Evolutionary conservation across 2,113 vertebrate genomes (phyloP).

Genomic region (Atlantisia rogersi): DNA sequence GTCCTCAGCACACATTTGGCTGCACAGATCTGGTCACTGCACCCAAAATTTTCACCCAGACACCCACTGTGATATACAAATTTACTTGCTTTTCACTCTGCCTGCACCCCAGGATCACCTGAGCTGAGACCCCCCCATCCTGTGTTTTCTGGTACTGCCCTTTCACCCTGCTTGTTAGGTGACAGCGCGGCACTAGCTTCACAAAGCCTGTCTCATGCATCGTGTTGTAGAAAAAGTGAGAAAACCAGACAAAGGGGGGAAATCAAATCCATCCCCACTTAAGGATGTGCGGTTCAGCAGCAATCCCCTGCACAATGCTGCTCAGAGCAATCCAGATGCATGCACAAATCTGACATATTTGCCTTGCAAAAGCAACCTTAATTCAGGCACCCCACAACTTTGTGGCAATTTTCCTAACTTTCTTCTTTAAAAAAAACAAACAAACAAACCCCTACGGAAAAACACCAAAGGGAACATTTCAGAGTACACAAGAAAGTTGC

Average conservation of each 20-base stretch:
- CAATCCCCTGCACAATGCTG: rapidly evolving
- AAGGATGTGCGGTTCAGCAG: neutral
- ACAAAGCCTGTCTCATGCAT: neutral
- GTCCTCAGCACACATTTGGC: neutral
- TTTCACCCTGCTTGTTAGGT: neutral
- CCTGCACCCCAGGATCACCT: neutral
- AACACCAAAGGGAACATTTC: neutral
- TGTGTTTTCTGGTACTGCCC: neutral
- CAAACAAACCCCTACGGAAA: too few species aligned
- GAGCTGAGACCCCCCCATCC: neutral
- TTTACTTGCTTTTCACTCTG: neutral
- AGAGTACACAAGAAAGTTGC: neutral
- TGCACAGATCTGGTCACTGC: neutral
- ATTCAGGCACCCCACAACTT: neutral
- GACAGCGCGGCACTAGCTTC: neutral
- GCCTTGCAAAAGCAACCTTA: neutral
- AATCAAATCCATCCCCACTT: neutral
- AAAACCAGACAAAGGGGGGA: neutral
- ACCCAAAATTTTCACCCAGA: neutral
- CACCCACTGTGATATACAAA: neutral
- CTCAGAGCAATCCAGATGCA: neutral
- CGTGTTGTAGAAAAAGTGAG: neutral
- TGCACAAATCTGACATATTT: rapidly evolving
- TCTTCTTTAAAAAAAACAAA: neutral
- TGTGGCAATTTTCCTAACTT: rapidly evolving